Evolutionary conservation across 2,797 vertebrate species (phyloP).

Genomic region (Alectoris magna): DNA sequence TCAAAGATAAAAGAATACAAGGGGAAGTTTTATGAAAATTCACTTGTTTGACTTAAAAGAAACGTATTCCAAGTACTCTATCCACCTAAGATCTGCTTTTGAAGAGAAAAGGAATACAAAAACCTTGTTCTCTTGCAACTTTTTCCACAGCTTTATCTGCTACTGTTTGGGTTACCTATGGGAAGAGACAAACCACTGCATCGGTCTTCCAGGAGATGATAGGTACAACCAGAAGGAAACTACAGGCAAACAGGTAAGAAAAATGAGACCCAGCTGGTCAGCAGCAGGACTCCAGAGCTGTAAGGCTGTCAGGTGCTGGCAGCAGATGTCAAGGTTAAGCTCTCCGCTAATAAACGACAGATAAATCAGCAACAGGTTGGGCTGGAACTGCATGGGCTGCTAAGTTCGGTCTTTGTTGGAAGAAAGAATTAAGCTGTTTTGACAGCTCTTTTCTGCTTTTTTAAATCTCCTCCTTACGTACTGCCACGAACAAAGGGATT

Average conservation of each 20-base stretch:
- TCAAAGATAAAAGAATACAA: slow-evolving; percentile 9
- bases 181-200: neutral
- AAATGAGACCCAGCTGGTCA: neutral
- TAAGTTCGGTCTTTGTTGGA: neutral
- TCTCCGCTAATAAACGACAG: neutral
- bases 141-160: neutral
- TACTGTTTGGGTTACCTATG: neutral
- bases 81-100: neutral
- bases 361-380: neutral
- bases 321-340: neutral
- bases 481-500: slow-evolving; percentile 27
- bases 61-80: neutral
- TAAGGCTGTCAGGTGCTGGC: neutral
- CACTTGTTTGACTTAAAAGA: neutral
- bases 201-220: neutral
- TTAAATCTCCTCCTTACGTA: neutral
- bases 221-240: neutral
- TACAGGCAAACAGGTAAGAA: neutral
- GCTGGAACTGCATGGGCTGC: neutral
- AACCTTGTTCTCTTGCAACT: neutral
- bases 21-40: neutral
- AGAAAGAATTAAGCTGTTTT: neutral
- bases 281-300: neutral
- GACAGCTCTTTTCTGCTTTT: slow-evolving; percentile 30
- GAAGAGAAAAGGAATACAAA: neutral